phyloP scores from a whole-genome alignment of 2,797 vertebrate species.

The Gila robusta region DNA sequence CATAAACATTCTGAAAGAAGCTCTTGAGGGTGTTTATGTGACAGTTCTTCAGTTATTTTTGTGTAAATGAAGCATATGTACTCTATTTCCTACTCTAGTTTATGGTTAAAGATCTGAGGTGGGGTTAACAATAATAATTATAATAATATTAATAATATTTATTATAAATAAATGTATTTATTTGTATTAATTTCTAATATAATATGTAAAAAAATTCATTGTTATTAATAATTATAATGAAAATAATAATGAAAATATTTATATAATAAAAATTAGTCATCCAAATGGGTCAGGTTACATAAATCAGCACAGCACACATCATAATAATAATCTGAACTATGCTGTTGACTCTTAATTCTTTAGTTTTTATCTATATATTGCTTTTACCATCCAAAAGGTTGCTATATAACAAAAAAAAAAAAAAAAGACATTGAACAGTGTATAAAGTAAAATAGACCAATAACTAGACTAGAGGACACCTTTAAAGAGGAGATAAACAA shows the following conservation, averaged over 20 bases:
- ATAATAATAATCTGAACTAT: not conserved
- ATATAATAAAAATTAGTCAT: not conserved
- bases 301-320: not conserved
- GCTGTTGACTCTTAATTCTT: not conserved
- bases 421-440: not conserved
- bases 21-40: not conserved
- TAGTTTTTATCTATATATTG: not conserved
- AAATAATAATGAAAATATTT: not conserved
- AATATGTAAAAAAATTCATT: not conserved
- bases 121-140: not conserved
- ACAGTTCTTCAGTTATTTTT: not conserved
- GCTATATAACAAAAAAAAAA: not conserved
- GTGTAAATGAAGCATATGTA: not conserved
- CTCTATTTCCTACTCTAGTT: not conserved
- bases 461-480: too few species aligned
- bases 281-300: not conserved
- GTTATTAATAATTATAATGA: not conserved
- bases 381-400: not conserved
- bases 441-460: not conserved
- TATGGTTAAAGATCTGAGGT: not conserved
- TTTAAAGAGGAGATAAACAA: not conserved
- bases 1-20: conserved; percentile 18
- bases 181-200: not conserved
- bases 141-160: not conserved
- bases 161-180: not conserved